phyloP scores from a whole-genome alignment of 2,797 vertebrate species.

The Macrochelys suwanniensis region DNA sequence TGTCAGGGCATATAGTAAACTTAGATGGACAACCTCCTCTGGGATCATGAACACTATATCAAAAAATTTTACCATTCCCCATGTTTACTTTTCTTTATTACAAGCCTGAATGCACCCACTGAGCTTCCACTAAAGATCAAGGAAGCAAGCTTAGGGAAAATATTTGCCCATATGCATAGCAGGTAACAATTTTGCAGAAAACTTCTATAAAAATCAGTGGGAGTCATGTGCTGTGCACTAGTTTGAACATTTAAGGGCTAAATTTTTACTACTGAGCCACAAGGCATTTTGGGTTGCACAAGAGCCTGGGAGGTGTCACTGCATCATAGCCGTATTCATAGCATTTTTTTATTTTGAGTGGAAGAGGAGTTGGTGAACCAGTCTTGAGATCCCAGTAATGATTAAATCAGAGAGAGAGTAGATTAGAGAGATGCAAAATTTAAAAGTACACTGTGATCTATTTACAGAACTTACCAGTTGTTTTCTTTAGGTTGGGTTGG shows the following conservation, averaged over 20 bases:
- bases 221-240: not conserved
- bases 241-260: conserved; percentile 9
- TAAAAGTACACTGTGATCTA: not conserved
- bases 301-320: not conserved
- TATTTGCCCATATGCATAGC: conserved; percentile 18
- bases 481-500: not conserved
- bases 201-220: conserved; percentile 43
- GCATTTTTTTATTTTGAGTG: not conserved
- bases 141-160: not conserved
- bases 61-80: not conserved
- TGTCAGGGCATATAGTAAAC: not conserved
- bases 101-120: conserved; percentile 29
- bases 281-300: not conserved
- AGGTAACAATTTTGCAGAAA: not conserved
- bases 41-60: not conserved
- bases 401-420: not conserved
- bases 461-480: not conserved
- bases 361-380: not conserved
- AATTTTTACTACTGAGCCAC: not conserved
- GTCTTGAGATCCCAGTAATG: not conserved
- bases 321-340: not conserved
- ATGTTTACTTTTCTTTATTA: conserved; percentile 21
- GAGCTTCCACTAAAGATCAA: not conserved
- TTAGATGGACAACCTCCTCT: conserved; percentile 4
- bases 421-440: not conserved